Percentiles rank a stretch among this genome's conserved stretches.
These are phyloP conservation scores for Xylophagus ater DNA, from an alignment of 2,888 invertebrate genomes.

Conservation along the genomic window DNA sequence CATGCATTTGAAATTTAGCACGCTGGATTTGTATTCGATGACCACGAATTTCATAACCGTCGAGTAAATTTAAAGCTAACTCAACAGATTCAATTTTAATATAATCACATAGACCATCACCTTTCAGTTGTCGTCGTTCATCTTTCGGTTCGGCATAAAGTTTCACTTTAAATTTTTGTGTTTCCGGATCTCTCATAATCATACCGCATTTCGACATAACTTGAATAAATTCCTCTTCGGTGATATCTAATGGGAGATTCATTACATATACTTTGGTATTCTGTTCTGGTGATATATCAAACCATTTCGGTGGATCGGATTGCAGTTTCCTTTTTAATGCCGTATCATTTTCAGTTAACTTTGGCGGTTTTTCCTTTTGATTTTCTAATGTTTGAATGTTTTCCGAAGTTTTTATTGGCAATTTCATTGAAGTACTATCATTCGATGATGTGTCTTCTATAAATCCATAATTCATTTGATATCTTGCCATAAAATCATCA, in stretches of 20 bases:
- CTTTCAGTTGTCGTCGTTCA: constrained; percentile 79
- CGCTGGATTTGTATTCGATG: constrained; percentile 70
- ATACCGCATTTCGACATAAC: constrained; percentile 95
- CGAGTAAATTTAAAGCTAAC: constrained; percentile 72
- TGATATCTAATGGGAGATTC: constrained; percentile 78
- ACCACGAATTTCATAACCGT: constrained; percentile 65
- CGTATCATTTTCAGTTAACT: constrained; percentile 15
- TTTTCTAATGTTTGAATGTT: too few species aligned
- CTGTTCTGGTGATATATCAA: constrained; percentile 74
- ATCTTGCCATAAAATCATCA: constrained; percentile 90
- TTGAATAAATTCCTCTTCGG: constrained; percentile 79
- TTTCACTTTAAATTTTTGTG: constrained; percentile 78
- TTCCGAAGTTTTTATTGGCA: too few species aligned
- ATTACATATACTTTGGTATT: constrained; percentile 96
- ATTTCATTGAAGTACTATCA: too few species aligned
- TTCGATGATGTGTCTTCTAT: constrained; percentile 47
- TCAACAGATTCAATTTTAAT: constrained; percentile 91
- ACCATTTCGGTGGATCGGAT: constrained; percentile 63
- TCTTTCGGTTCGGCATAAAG: constrained; percentile 73
- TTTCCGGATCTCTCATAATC: constrained; percentile 74
- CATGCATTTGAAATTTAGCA: constrained; percentile 84
- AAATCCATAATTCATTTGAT: constrained; percentile 92
- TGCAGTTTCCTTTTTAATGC: constrained; percentile 41
- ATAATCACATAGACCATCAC: constrained; percentile 93
- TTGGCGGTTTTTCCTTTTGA: constrained; percentile 7